phyloP scores from a whole-genome alignment of 2,113 vertebrate species.

The Spea bombifrons region DNA sequence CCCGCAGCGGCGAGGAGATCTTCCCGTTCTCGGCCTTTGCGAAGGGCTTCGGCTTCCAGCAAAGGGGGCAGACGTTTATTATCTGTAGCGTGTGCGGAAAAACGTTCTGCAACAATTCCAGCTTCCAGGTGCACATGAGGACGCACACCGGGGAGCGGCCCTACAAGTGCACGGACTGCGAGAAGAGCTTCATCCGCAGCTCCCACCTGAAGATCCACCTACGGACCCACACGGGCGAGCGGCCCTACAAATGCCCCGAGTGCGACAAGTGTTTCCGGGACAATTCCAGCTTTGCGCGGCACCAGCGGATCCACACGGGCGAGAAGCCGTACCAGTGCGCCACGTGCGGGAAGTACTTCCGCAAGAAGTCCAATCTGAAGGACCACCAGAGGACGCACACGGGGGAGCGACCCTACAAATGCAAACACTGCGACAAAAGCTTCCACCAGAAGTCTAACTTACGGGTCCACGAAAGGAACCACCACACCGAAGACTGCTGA shows the following conservation, averaged over 20 bases:
- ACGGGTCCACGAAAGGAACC: conserved; percentile 27
- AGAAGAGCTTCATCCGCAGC: conserved; percentile 34
- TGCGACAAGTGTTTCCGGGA: conserved; percentile 44
- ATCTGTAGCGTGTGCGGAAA: conserved; percentile 26
- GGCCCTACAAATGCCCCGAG: conserved; percentile 25
- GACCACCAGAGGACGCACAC: conserved; percentile 40
- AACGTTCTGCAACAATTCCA: conserved; percentile 38
- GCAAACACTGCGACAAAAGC: conserved; percentile 32
- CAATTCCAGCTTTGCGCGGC: conserved; percentile 33
- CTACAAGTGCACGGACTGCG: conserved; percentile 32
- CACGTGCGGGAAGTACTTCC: conserved; percentile 14
- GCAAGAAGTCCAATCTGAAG: conserved; percentile 40
- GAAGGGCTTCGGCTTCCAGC: conserved; percentile 3
- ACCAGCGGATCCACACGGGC: conserved; percentile 48
- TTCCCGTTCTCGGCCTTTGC: not conserved
- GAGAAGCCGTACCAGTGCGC: conserved; percentile 46
- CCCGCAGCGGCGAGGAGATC: not conserved
- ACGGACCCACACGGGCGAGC: conserved; percentile 38
- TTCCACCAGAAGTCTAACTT: conserved; percentile 42
- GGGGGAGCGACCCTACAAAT: conserved; percentile 28
- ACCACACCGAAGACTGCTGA: conserved; percentile 26
- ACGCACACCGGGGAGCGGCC: conserved; percentile 38
- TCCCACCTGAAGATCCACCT: conserved; percentile 37
- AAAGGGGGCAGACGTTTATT: conserved; percentile 15
- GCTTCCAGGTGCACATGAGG: conserved; percentile 39